Evolutionary conservation across 2,888 invertebrate species (phyloP).

Genomic region (Habroteleia sp.): DNA sequence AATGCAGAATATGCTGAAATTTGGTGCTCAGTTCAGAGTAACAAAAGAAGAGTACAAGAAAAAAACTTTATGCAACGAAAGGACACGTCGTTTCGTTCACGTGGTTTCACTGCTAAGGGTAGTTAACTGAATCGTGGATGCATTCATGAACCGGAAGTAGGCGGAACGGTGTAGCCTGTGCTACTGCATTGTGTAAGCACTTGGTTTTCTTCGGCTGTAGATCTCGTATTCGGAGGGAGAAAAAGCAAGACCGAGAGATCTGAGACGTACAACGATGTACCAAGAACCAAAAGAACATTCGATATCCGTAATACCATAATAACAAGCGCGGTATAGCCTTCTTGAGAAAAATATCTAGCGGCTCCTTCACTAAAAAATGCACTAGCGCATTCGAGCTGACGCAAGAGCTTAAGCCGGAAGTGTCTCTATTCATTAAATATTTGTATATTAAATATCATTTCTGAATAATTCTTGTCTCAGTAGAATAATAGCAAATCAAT

Average conservation of each 20-base stretch:
- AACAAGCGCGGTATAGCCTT: constrained; percentile 70
- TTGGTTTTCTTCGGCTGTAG: constrained; percentile 69
- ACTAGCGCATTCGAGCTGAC: constrained; percentile 60
- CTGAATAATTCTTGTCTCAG: constrained; percentile 7
- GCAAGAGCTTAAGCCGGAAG: constrained; percentile 75
- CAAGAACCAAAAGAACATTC: constrained; percentile 79
- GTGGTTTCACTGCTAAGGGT: constrained; percentile 78
- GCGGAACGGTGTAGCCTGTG: constrained; percentile 79
- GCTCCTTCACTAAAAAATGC: constrained; percentile 65
- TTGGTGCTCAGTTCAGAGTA: constrained; percentile 37
- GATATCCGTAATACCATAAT: constrained; percentile 80
- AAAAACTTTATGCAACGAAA: constrained; percentile 71
- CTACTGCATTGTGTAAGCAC: constrained; percentile 76
- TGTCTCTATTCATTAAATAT: constrained; percentile 35
- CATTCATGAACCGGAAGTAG: constrained; percentile 80
- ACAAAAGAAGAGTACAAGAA: constrained; percentile 52
- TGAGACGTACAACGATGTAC: constrained; percentile 65
- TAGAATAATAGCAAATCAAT: constrained; percentile 4
- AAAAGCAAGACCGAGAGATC: constrained; percentile 59
- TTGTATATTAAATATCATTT: constrained; percentile 17
- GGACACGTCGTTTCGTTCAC: constrained; percentile 75
- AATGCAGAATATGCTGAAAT: constrained; percentile 36
- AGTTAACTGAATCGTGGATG: constrained; percentile 79
- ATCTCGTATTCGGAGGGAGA: constrained; percentile 63
- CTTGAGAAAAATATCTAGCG: constrained; percentile 63